Evolutionary conservation across 35 echinoderm and acorn worm species (phyloP).

Genomic region (Nesometra sesokonis): DNA sequence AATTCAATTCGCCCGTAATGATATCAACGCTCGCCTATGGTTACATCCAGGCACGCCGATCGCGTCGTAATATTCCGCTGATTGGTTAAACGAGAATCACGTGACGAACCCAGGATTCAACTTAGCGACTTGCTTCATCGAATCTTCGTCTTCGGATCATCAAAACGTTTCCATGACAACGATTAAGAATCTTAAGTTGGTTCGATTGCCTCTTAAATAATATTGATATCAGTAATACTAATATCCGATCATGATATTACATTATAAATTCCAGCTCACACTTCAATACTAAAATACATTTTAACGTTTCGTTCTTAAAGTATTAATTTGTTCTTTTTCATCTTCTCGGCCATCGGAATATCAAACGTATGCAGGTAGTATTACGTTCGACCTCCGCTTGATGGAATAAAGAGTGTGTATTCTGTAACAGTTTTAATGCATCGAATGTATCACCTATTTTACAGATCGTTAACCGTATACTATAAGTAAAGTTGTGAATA

Average conservation of each 20-base stretch:
- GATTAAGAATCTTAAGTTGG: background rate
- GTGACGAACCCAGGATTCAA: background rate
- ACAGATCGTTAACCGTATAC: no score
- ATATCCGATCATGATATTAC: background rate
- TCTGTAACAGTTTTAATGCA: background rate
- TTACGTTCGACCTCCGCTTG: background rate
- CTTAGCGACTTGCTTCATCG: background rate
- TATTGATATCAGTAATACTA: background rate
- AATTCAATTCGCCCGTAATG: background rate
- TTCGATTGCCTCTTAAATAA: background rate
- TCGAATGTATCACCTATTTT: background rate
- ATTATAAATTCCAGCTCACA: background rate
- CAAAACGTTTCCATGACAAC: background rate
- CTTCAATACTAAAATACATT: background rate
- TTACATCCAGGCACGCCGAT: background rate
- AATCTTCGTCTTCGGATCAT: background rate
- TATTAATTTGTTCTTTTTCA: background rate
- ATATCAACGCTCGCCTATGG: background rate
- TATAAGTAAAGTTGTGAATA: no score
- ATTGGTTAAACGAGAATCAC: background rate
- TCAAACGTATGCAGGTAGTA: background rate
- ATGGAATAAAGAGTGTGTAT: background rate
- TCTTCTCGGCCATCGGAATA: background rate
- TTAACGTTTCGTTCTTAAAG: background rate
- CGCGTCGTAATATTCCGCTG: background rate